Conservation (phyloP, 2,888 invertebrate species). For the Mimachlamys varia region DNA sequence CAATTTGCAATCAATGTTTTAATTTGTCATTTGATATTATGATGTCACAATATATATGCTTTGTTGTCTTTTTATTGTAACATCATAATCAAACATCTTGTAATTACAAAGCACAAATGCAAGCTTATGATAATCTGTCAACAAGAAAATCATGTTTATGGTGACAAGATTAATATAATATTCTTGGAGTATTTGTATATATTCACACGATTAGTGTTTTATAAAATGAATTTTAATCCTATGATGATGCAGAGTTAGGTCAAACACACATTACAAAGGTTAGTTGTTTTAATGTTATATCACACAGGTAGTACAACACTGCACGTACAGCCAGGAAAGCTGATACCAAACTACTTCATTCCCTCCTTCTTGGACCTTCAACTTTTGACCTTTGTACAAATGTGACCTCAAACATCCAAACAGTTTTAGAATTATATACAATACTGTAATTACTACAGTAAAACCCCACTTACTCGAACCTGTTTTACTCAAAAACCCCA, state of each 20-base stretch:
- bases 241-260: not conserved
- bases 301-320: not conserved
- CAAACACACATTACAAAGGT: not conserved
- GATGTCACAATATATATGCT: too few relatives aligned
- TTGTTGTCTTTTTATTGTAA: too few relatives aligned
- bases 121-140: not conserved
- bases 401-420: not conserved
- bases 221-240: not conserved
- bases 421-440: too few relatives aligned
- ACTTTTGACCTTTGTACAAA: not conserved
- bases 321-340: not conserved
- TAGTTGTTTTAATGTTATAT: not conserved
- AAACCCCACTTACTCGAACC: too few relatives aligned
- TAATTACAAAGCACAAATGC: too few relatives aligned
- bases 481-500: too few relatives aligned
- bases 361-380: not conserved
- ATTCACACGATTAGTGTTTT: not conserved
- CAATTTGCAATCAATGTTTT: too few relatives aligned
- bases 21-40: too few relatives aligned
- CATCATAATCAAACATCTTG: too few relatives aligned
- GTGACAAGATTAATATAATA: not conserved
- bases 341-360: not conserved
- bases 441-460: too few relatives aligned
- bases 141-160: not conserved
- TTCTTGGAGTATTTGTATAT: not conserved